Evolutionary conservation across 1,140 invertebrate genomes (phyloP).

Genomic region (Nomia melanderi): DNA sequence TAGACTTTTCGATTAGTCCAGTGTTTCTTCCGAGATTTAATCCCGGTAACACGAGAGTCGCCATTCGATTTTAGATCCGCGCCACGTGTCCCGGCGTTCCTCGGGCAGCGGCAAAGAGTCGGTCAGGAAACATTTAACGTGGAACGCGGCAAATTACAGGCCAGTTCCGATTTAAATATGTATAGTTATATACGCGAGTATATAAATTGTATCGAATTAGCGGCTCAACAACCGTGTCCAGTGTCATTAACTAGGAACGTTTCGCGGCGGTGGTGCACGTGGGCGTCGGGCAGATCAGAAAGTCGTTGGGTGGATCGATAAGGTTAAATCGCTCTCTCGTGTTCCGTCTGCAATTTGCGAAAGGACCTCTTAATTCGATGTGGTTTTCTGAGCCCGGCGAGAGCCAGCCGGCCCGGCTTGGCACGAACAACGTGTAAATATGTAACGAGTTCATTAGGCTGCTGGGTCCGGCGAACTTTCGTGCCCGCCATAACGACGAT

Average conservation of each 20-base stretch:
- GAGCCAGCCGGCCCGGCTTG: slow-evolving; percentile 25
- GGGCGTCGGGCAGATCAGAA: slow-evolving; percentile 54
- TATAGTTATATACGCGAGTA: not conserved
- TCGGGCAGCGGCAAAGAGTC: not conserved
- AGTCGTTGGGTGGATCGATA: slow-evolving; percentile 63
- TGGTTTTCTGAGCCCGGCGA: slow-evolving; percentile 56
- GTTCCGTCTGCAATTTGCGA: slow-evolving; percentile 64
- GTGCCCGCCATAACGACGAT: slow-evolving; percentile 58
- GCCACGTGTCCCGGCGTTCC: not conserved
- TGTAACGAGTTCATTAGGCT: slow-evolving; percentile 65
- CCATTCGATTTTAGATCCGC: not conserved
- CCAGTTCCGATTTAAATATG: slow-evolving; percentile 22
- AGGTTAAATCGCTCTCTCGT: slow-evolving; percentile 65
- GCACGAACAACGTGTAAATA: slow-evolving; percentile 67
- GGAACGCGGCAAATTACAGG: slow-evolving; percentile 23
- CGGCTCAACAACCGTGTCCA: slow-evolving; percentile 43
- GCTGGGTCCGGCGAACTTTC: slow-evolving; percentile 60
- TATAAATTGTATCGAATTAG: slow-evolving; percentile 44
- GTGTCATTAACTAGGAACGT: slow-evolving; percentile 35
- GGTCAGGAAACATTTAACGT: slow-evolving; percentile 20
- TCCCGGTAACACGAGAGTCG: too few relatives aligned
- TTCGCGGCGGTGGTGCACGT: slow-evolving; percentile 9
- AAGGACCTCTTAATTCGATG: slow-evolving; percentile 66
- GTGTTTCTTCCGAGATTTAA: too few relatives aligned
- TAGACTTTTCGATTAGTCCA: too few relatives aligned